Base-by-base conservation (phyloP, 2,113 vertebrate species). In the Phylloscopus trochilus region DNA sequence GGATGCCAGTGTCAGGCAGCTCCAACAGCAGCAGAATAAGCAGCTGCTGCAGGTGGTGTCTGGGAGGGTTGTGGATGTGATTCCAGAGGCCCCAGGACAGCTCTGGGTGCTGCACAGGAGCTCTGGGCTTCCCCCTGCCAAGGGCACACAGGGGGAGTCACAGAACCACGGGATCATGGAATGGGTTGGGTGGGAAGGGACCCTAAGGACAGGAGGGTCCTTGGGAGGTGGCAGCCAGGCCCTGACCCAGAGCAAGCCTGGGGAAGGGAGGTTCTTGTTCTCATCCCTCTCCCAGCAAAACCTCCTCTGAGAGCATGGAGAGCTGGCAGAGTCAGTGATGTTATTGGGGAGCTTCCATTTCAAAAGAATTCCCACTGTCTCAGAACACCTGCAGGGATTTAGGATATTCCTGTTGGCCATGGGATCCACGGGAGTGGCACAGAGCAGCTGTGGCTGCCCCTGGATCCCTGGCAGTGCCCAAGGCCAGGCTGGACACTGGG, bases 241-340 rank as follows among this genome's bases (percentile, higher is more conserved):
- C 31, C 43, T 49, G 66, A 31, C 75, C 33, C 15, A 22, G 56
- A 49, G 35, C 4, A 1, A 30, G 24, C 21, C 20, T 37, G 31
- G n/a, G 31, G 30, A 58, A 52, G 33, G 49, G 0, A 1, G 49
- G 74, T 31, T 37, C 15, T 53, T 13, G 6, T 30, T 87, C 69
- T 72, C 64, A 46, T 41, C 66, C 27, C 68, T 17, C 28, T 44
- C 68, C 19, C 63, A 81, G 9, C 60, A 4, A 6, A 59, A 39
- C 9, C 37, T 39, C 9, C 37, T 8, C 37, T 39, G 37, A 41
- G n/a, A 85, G 60, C 43, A 37, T 0, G 1, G 43, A 1, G 2
- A 68, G 19, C 35, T 6, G 52, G 44, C 27, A 55, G 68, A 53
- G 58, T 6, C 21, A 35, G 43, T 7, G 9, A 1, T 28, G 23